phyloP scores from a whole-genome alignment of 2,888 invertebrate species.

The Philopedon plagiatum region DNA sequence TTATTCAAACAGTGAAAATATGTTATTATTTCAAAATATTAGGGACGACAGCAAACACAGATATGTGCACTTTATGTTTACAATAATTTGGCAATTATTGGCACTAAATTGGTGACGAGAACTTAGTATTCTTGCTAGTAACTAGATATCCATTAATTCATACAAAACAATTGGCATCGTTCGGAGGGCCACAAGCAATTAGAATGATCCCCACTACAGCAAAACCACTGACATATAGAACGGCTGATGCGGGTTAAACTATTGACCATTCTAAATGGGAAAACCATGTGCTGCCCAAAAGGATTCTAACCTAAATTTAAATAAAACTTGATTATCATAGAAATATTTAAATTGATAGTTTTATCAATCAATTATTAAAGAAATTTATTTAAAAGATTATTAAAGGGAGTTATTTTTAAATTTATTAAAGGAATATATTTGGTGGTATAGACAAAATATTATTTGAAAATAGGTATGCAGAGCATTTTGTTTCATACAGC shows the following conservation, averaged over 20 bases:
- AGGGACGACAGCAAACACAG: no score
- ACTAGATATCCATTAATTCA: slow-evolving; percentile 47
- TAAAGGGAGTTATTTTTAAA: no score
- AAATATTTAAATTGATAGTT: background rate
- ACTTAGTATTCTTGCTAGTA: slow-evolving; percentile 36
- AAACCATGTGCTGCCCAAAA: slow-evolving; percentile 29
- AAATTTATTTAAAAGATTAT: no score
- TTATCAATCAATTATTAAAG: no score
- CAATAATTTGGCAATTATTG: background rate
- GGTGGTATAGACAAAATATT: no score
- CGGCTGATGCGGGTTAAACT: slow-evolving; percentile 44
- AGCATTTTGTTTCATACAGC: no score
- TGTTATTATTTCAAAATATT: no score
- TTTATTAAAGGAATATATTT: no score
- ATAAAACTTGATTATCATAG: background rate
- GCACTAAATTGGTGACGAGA: slow-evolving; percentile 35
- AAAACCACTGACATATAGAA: slow-evolving; percentile 39
- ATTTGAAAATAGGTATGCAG: no score
- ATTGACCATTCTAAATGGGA: slow-evolving; percentile 41
- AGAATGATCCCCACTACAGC: slow-evolving; percentile 42
- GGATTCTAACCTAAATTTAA: slow-evolving; percentile 6
- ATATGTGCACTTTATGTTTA: no score
- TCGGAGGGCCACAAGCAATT: slow-evolving; percentile 46
- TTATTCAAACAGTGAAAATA: no score
- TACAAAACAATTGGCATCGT: slow-evolving; percentile 50